phyloP scores from a whole-genome alignment of 53 echinoderm and acorn worm species.

The Crossaster papposus region DNA sequence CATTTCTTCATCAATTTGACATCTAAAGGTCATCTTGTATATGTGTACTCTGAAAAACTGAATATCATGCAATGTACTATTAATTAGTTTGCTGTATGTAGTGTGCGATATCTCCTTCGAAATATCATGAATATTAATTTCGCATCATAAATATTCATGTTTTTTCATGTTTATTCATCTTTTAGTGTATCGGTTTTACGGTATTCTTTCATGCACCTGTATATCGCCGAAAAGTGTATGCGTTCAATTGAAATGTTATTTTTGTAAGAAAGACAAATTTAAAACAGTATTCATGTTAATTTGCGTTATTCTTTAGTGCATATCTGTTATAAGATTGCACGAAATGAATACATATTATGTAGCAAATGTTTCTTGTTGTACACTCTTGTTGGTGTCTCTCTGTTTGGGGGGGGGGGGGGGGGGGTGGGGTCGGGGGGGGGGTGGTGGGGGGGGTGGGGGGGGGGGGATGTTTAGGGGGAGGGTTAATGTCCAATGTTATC shows the following conservation, averaged over 20 bases:
- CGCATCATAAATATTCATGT: neutral
- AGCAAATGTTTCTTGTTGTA: neutral
- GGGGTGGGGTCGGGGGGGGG: too few species aligned
- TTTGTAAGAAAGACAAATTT: constrained; percentile 26
- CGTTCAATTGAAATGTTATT: constrained; percentile 14
- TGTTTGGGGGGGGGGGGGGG: too few species aligned
- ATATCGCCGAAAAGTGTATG: constrained; percentile 34
- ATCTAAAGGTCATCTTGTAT: neutral
- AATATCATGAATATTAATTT: constrained; percentile 32
- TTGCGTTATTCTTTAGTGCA: neutral
- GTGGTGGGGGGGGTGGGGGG: too few species aligned
- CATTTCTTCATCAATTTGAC: constrained; percentile 9
- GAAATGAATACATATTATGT: neutral
- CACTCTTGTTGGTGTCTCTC: neutral
- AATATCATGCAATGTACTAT: neutral
- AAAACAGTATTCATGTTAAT: constrained; percentile 50
- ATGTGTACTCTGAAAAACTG: neutral
- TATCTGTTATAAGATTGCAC: neutral
- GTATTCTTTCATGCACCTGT: constrained; percentile 57
- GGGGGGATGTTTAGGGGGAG: too few species aligned
- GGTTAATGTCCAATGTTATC: too few species aligned
- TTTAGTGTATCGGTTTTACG: neutral
- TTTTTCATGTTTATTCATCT: too few species aligned
- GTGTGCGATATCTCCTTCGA: constrained; percentile 8
- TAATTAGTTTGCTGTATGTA: neutral